Conservation (phyloP, 2,888 invertebrate species). For the Eudasyphora cyanicolor region DNA sequence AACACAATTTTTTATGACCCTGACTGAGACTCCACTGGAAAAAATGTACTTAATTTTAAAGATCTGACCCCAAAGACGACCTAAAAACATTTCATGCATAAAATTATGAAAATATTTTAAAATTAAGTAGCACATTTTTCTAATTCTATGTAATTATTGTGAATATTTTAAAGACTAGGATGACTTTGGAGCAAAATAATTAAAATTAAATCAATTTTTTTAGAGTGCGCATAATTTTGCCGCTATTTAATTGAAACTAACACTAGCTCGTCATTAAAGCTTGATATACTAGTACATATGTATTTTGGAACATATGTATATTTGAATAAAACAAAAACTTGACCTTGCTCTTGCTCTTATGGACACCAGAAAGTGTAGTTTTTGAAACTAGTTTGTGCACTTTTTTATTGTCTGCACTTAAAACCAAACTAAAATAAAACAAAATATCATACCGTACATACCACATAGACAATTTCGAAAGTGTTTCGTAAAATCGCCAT, state of each 20-base stretch:
- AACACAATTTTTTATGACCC: no score
- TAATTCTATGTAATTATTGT: neutral
- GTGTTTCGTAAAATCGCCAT: neutral
- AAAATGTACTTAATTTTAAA: no score
- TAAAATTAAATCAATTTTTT: no score
- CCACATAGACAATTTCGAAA: neutral
- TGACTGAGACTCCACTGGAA: no score
- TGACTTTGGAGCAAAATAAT: neutral
- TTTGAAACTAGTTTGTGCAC: constrained; percentile 19
- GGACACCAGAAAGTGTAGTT: neutral
- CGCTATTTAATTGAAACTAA: neutral
- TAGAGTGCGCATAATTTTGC: no score
- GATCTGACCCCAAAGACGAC: no score
- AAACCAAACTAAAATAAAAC: neutral
- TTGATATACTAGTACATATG: neutral
- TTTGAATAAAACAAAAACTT: neutral
- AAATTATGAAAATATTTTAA: neutral
- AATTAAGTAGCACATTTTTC: neutral
- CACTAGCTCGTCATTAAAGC: no score
- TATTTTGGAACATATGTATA: neutral
- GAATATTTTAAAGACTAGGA: neutral
- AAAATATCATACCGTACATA: neutral
- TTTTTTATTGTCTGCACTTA: constrained; percentile 3
- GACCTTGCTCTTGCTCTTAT: constrained; percentile 7
- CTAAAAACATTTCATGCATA: no score